Evolutionary conservation across 2,797 vertebrate species (phyloP).

Genomic region (Thalassophryne amazonica): DNA sequence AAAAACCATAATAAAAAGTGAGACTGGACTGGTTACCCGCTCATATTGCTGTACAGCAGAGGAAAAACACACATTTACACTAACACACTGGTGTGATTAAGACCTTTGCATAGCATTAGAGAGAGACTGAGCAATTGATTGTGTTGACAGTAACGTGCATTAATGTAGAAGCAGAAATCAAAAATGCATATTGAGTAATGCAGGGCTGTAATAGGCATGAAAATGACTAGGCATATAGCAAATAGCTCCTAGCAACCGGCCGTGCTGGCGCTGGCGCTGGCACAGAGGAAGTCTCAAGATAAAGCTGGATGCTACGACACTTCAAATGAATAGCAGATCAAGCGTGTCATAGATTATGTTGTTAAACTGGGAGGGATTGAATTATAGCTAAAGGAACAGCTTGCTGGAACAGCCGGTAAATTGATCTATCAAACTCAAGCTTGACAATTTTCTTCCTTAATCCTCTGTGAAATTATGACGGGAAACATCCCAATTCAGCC

Average conservation of each 20-base stretch:
- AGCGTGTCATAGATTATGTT: constrained; percentile 73
- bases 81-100: no score
- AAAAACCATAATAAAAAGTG: no score
- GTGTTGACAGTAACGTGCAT: constrained; percentile 28
- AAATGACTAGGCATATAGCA: constrained; percentile 55
- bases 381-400: constrained; percentile 62
- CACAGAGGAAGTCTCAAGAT: constrained; percentile 55
- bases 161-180: constrained; percentile 34
- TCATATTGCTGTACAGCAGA: no score
- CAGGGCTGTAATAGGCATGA: constrained; percentile 50
- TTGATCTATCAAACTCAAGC: constrained; percentile 77
- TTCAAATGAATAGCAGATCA: constrained; percentile 79
- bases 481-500: constrained; percentile 71
- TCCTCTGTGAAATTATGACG: constrained; percentile 66
- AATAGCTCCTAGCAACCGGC: constrained; percentile 58
- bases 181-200: constrained; percentile 31
- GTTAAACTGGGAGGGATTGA: constrained; percentile 70
- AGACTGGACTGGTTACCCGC: no score
- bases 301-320: constrained; percentile 71
- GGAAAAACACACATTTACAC: no score
- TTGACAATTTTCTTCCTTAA: constrained; percentile 69
- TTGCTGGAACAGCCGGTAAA: constrained; percentile 68
- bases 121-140: no score
- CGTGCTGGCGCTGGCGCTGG: constrained; percentile 23
- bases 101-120: no score